These are phyloP conservation scores for Rhinophrynus dorsalis DNA, from an alignment of 2,797 vertebrate species.

Conservation along the genomic window DNA sequence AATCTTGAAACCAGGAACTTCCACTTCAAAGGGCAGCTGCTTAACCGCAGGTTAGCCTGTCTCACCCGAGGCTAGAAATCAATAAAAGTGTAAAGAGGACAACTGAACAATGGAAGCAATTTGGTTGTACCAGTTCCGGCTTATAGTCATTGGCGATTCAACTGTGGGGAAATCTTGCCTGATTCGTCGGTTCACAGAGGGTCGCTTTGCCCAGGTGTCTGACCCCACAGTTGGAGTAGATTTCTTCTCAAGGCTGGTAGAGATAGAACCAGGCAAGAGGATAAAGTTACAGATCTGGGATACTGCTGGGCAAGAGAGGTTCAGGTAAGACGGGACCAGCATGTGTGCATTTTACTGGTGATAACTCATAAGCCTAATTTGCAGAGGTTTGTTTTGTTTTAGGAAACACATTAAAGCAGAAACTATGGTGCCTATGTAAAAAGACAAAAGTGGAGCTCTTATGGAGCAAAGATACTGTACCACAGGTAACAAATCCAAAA, in stretches of 20 bases:
- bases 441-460: too few species aligned
- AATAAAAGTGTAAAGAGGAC: not conserved
- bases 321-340: constrained; percentile 74
- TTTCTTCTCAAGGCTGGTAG: constrained; percentile 93
- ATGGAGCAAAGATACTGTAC: too few species aligned
- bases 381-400: too few species aligned
- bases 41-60: not conserved
- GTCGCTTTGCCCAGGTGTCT: constrained; percentile 89
- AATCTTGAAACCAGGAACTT: too few species aligned
- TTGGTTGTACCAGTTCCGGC: constrained; percentile 94
- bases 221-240: constrained; percentile 95
- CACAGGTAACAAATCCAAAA: too few species aligned
- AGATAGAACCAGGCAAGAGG: constrained; percentile 91
- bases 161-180: constrained; percentile 94
- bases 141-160: constrained; percentile 94
- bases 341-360: too few species aligned
- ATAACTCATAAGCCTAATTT: too few species aligned
- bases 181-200: constrained; percentile 93
- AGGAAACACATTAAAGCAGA: too few species aligned
- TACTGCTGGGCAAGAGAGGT: constrained; percentile 87
- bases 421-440: too few species aligned
- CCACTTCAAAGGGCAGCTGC: not conserved
- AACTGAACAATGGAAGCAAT: constrained; percentile 84
- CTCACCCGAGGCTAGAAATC: not conserved
- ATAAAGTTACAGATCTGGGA: constrained; percentile 95